Evolutionary conservation across 2,797 vertebrate genomes (phyloP), one percentile per base, ranked within the genome.

Genomic region (Pitangus sulphuratus): DNA sequence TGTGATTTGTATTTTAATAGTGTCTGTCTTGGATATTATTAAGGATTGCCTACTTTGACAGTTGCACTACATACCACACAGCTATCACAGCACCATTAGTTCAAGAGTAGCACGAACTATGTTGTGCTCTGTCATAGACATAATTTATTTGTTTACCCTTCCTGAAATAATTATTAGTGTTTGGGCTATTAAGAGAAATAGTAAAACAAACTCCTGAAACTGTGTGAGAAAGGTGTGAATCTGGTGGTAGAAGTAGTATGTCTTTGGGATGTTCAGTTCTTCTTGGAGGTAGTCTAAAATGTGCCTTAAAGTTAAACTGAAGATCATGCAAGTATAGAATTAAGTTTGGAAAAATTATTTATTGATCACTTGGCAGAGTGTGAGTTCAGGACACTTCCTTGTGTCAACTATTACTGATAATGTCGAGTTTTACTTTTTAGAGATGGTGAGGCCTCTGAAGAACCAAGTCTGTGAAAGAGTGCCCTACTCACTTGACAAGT

Each of bases 1-100:
- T 95, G 79, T 97, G 94, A 94, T 95, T 71, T 91, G 86, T 95
- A 70, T 90, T 97, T 97, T 96, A 89, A 74, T 85, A 89, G 84
- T 31, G 77, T 83, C 88, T 94, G 89, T 85, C 87, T 93, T 95
- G 79, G 93, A 42, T 93, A 50, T 86, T 86, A 88, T 76, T 89
- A 87, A 88, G 79, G 76, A 69, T 79, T 54, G 76, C 58, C 68
- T 78, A 37, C 83, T 80, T 68, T 87, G 64, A 93, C 64, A 87
- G 83, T 81, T 39, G 61, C 30, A 18, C 42, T 75, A 16, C 70
- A 48, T 66, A 37, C 53, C 24, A 5, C 24, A 3, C 50, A 37
- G 76, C 83, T 71, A 39, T 62, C 57, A 9, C 61, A 37, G 68
- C 69, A n/a, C 50, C 33, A 24, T 45, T 54, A 33, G 62, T 31